Evolutionary conservation across 2,113 vertebrate genomes (phyloP).

Genomic region (Cebus imitator): DNA sequence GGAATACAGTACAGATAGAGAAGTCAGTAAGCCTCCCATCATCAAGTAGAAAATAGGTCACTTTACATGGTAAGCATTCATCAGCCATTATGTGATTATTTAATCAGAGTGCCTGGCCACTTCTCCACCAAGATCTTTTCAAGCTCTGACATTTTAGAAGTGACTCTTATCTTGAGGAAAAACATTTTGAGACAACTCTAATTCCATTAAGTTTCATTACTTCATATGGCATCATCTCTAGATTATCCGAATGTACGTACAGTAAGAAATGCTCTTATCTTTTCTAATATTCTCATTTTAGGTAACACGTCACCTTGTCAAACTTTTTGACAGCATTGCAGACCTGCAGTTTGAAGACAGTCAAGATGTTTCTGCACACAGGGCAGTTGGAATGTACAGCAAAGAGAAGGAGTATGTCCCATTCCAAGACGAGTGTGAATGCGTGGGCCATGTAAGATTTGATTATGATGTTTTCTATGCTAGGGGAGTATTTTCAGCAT

Average conservation of each 20-base stretch:
- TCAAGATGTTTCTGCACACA: constrained; percentile 65
- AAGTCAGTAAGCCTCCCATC: not conserved
- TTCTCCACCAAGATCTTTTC: not conserved
- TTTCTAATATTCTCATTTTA: constrained; percentile 64
- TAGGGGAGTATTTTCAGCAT: not conserved
- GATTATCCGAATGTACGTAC: too few relatives aligned
- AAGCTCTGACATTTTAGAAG: not conserved
- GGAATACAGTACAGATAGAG: not conserved
- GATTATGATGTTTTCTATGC: not conserved
- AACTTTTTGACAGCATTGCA: constrained; percentile 87
- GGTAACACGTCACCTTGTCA: constrained; percentile 86
- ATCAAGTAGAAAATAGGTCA: not conserved
- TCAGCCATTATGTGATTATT: fast-evolving
- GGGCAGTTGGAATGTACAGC: constrained; percentile 87
- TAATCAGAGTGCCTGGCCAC: not conserved
- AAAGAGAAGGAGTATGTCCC: constrained; percentile 87
- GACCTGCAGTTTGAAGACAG: constrained; percentile 85
- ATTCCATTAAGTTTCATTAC: not conserved
- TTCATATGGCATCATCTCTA: not conserved
- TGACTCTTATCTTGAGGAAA: not conserved
- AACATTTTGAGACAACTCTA: not conserved
- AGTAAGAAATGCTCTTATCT: not conserved
- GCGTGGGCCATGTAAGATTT: constrained; percentile 83
- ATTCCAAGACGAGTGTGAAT: constrained; percentile 81
- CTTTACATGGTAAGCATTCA: not conserved